Evolutionary conservation across 2,113 vertebrate species (phyloP).

Genomic region (Ammodramus savannarum): DNA sequence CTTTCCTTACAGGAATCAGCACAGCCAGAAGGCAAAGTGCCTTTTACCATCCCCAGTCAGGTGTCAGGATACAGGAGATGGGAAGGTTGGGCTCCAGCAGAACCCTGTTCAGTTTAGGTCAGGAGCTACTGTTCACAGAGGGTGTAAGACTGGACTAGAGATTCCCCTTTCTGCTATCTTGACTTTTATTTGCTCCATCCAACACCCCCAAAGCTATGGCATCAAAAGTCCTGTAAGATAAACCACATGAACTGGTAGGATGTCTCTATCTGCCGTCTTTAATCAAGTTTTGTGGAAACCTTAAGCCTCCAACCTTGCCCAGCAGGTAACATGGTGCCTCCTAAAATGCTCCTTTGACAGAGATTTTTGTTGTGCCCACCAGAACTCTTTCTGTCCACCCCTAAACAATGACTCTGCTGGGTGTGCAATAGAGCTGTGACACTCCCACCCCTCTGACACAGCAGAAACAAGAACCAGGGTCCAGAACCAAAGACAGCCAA

Average conservation of each 20-base stretch:
- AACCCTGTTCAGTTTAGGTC: background rate
- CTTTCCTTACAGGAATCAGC: background rate
- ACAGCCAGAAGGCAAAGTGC: background rate
- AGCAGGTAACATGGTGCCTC: background rate
- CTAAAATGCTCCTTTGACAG: background rate
- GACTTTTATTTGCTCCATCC: background rate
- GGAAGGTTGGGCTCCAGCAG: background rate
- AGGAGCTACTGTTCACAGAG: background rate
- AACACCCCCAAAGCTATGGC: background rate
- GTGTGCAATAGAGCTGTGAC: background rate
- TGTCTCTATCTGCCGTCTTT: background rate
- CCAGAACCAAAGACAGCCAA: background rate
- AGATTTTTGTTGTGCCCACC: background rate
- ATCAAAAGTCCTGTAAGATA: background rate
- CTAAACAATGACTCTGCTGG: background rate
- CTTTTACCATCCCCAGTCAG: background rate
- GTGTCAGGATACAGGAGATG: background rate
- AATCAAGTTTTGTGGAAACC: background rate
- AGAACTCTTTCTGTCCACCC: background rate
- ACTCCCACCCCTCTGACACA: fast-evolving
- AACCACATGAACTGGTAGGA: background rate
- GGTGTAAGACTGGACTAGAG: background rate
- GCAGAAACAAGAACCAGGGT: background rate
- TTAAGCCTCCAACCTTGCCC: background rate
- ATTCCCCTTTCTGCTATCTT: background rate